These are phyloP conservation scores for Eristalis arbustorum DNA, from an alignment of 2,888 invertebrate genomes.

Conservation along the genomic window DNA sequence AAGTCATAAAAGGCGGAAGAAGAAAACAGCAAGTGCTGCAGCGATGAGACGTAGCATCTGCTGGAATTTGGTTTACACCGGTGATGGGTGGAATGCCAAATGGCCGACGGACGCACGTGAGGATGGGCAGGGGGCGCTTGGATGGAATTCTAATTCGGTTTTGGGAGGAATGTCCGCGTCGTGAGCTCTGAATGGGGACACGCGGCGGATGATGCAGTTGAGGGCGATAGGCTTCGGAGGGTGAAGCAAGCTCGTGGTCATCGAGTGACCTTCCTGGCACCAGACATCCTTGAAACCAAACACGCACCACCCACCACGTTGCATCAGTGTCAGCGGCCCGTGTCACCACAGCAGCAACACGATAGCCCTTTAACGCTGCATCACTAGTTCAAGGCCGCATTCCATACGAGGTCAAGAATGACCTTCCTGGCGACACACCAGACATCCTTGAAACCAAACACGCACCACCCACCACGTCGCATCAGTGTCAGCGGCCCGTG, in stretches of 20 bases:
- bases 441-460: background rate
- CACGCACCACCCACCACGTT: background rate
- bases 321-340: background rate
- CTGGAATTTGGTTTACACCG: no score
- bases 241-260: no score
- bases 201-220: background rate
- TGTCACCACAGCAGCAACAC: background rate
- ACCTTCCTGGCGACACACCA: background rate
- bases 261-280: background rate
- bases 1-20: slow-evolving; percentile 51
- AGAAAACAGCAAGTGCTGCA: slow-evolving; percentile 2
- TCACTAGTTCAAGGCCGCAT: slow-evolving; percentile 28
- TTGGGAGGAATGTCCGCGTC: background rate
- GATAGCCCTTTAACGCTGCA: slow-evolving; percentile 38
- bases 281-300: background rate
- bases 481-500: background rate
- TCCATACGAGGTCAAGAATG: no score
- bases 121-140: background rate
- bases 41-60: background rate
- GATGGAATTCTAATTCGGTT: background rate
- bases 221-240: background rate
- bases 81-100: background rate
- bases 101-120: background rate
- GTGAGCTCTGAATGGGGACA: background rate
- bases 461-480: background rate